A percentile compares a stretch with the other conserved stretches of the same genome.
Evolutionary conservation across 1,140 invertebrate genomes (phyloP).

Genomic region (Sitobion miscanthi): DNA sequence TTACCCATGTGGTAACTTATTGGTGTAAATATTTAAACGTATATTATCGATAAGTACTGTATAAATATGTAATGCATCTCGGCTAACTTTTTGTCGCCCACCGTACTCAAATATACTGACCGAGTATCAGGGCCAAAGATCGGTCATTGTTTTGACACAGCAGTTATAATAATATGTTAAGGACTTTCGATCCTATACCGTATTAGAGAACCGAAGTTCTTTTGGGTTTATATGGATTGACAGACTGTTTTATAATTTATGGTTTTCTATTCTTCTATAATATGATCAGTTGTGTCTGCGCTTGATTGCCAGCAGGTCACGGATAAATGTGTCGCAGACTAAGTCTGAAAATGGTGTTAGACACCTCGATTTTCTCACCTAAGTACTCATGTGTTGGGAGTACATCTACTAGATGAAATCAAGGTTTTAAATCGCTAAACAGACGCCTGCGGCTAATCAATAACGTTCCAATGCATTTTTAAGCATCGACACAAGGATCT

Average conservation of each 20-base stretch:
- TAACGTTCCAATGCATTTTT: slow-evolving; percentile 27
- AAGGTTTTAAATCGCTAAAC: slow-evolving; percentile 14
- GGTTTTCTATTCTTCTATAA: not conserved
- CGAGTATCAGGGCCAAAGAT: slow-evolving; percentile 30
- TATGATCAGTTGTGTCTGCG: slow-evolving; percentile 22
- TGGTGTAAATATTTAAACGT: not conserved
- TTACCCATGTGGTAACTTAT: not conserved
- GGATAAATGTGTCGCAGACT: not conserved
- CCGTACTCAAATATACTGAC: not conserved
- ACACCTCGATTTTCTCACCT: not conserved
- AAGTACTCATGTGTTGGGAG: not conserved
- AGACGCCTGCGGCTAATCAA: slow-evolving; percentile 18
- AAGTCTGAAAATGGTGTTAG: slow-evolving; percentile 32
- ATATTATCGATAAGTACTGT: not conserved
- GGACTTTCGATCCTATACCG: not conserved
- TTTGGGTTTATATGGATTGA: slow-evolving; percentile 8
- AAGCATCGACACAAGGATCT: not conserved
- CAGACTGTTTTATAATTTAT: slow-evolving; percentile 38
- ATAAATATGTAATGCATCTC: not conserved
- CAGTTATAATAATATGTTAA: slow-evolving; percentile 30
- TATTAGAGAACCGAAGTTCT: not conserved
- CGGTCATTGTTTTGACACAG: slow-evolving; percentile 20
- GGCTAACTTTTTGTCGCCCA: not conserved
- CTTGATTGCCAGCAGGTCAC: slow-evolving; percentile 21
- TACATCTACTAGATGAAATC: not conserved